phyloP scores from a whole-genome alignment of 2,113 vertebrate genomes.

The Sardina pilchardus region DNA sequence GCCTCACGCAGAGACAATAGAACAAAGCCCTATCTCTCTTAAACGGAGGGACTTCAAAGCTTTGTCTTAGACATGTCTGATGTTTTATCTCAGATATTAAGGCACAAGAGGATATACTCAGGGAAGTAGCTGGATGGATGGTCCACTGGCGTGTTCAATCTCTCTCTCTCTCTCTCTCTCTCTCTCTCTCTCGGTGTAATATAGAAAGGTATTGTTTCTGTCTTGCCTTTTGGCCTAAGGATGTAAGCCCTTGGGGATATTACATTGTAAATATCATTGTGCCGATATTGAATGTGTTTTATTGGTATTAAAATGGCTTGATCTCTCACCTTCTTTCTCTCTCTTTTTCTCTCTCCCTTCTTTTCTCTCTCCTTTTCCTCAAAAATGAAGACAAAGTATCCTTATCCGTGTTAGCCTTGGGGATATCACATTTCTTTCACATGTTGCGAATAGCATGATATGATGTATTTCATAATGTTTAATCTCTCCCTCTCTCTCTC shows the following conservation, averaged over 20 bases:
- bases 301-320: too few species aligned
- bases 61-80: neutral
- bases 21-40: neutral
- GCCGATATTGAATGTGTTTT: too few species aligned
- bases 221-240: too few species aligned
- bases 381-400: too few species aligned
- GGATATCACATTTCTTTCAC: too few species aligned
- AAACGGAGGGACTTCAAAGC: neutral
- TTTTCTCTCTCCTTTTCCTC: neutral
- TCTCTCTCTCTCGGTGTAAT: too few species aligned
- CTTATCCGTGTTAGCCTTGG: neutral
- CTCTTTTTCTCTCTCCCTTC: neutral
- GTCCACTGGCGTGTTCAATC: neutral
- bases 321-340: neutral
- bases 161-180: neutral
- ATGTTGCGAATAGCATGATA: too few species aligned
- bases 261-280: too few species aligned
- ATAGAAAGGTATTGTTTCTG: too few species aligned
- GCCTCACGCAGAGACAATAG: neutral
- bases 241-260: too few species aligned
- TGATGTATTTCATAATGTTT: neutral
- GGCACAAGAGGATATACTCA: neutral
- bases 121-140: neutral
- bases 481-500: conserved; percentile 8
- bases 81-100: neutral